These are phyloP conservation scores for Amphiura filiformis DNA, from an alignment of 35 echinoderm and acorn worm genomes.

Conservation along the genomic window DNA sequence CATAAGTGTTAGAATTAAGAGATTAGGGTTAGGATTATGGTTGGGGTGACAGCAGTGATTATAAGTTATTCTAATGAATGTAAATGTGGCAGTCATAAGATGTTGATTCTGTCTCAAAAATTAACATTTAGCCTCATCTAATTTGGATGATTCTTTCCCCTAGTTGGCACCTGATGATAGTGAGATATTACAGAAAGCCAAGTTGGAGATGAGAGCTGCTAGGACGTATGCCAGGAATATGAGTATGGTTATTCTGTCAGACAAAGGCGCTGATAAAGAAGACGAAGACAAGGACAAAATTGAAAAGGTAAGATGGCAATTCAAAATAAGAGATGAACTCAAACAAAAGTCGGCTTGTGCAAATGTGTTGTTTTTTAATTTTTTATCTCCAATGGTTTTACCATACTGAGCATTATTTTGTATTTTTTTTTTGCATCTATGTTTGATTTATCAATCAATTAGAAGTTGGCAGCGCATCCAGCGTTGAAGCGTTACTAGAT, in stretches of 20 bases:
- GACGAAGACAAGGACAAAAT: slow-evolving; percentile 73
- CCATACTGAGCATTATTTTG: too few species aligned
- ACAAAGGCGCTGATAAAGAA: slow-evolving; percentile 72
- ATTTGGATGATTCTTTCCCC: neutral
- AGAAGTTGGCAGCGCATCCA: neutral
- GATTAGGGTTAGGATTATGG: too few species aligned
- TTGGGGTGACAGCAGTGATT: too few species aligned
- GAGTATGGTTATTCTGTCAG: slow-evolving; percentile 77
- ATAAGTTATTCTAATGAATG: too few species aligned
- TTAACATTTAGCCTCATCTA: too few species aligned
- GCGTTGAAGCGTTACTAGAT: too few species aligned
- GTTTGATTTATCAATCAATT: neutral
- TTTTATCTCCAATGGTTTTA: too few species aligned
- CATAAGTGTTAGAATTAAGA: too few species aligned
- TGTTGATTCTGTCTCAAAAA: too few species aligned
- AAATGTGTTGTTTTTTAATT: neutral
- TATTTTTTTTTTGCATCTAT: neutral
- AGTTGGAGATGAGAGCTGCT: slow-evolving; percentile 78
- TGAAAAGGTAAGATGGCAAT: slow-evolving; percentile 81
- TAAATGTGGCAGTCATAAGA: too few species aligned
- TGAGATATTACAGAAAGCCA: slow-evolving; percentile 61
- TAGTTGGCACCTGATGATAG: slow-evolving; percentile 72
- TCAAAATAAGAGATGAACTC: neutral
- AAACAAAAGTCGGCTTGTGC: too few species aligned
- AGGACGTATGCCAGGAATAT: slow-evolving; percentile 94